Evolutionary conservation across 2,888 invertebrate genomes (phyloP).

Genomic region (Odontocerum albicorne): DNA sequence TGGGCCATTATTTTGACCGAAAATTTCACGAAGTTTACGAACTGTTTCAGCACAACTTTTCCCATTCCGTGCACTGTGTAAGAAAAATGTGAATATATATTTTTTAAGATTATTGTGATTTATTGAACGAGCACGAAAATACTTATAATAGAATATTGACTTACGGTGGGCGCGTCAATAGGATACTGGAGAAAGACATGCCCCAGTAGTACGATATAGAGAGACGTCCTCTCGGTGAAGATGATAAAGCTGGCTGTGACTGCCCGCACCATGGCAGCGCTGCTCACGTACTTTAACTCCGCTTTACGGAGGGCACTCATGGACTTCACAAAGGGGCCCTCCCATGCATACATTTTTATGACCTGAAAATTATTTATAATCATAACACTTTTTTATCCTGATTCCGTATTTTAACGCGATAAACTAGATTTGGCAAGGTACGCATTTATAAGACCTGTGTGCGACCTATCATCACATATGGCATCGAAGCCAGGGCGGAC

Average conservation of each 20-base stretch:
- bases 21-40: too few species aligned
- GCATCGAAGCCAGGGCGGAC: too few species aligned
- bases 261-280: constrained; percentile 65
- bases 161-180: constrained; percentile 48
- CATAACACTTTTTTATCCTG: too few species aligned
- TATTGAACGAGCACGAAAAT: constrained; percentile 59
- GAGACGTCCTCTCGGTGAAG: constrained; percentile 70
- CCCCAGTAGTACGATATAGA: constrained; percentile 66
- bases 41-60: too few species aligned
- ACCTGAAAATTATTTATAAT: constrained; percentile 52
- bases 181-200: constrained; percentile 53
- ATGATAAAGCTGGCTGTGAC: constrained; percentile 70
- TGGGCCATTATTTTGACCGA: too few species aligned
- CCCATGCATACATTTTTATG: constrained; percentile 96
- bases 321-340: constrained; percentile 76
- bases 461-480: too few species aligned
- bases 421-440: too few species aligned
- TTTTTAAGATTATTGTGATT: too few species aligned
- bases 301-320: constrained; percentile 60
- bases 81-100: too few species aligned
- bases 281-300: constrained; percentile 59
- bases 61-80: too few species aligned
- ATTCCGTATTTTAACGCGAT: too few species aligned
- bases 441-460: too few species aligned
- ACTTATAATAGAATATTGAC: constrained; percentile 46